These are phyloP conservation scores for Oreotrochilus melanogaster DNA, from an alignment of 2,113 vertebrate species.

Conservation along the genomic window DNA sequence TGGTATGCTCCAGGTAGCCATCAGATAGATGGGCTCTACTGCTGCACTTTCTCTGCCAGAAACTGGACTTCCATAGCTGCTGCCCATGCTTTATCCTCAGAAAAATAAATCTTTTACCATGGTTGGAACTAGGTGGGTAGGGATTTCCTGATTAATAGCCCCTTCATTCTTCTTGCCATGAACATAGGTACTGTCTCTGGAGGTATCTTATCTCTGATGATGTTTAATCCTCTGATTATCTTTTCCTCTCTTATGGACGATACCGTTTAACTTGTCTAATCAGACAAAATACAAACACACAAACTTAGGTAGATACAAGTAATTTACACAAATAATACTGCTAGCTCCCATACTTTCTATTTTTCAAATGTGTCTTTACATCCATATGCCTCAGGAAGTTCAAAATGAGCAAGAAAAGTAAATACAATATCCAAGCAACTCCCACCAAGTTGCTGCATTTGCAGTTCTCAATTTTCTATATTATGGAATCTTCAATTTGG, in stretches of 20 bases:
- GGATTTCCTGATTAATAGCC: not conserved
- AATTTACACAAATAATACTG: not conserved
- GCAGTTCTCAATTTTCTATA: not conserved
- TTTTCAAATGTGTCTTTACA: not conserved
- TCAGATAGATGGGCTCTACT: not conserved
- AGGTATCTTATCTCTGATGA: not conserved
- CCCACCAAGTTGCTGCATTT: not conserved
- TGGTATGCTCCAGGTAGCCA: not conserved
- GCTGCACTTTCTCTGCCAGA: not conserved
- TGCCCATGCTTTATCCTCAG: not conserved
- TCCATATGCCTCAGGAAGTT: not conserved
- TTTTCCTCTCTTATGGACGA: not conserved
- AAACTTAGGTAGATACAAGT: not conserved
- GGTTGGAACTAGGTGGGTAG: not conserved
- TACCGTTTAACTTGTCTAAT: not conserved
- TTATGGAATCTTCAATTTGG: not conserved
- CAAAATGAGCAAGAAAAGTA: not conserved
- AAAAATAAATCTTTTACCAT: not conserved
- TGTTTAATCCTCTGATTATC: not conserved
- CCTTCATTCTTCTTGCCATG: not conserved
- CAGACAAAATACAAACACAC: slow-evolving; percentile 1
- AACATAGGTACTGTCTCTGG: not conserved
- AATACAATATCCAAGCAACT: not conserved
- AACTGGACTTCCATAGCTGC: not conserved
- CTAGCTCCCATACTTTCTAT: not conserved